phyloP scores from a whole-genome alignment of 1,140 invertebrate species.

The Antheraea mylitta region DNA sequence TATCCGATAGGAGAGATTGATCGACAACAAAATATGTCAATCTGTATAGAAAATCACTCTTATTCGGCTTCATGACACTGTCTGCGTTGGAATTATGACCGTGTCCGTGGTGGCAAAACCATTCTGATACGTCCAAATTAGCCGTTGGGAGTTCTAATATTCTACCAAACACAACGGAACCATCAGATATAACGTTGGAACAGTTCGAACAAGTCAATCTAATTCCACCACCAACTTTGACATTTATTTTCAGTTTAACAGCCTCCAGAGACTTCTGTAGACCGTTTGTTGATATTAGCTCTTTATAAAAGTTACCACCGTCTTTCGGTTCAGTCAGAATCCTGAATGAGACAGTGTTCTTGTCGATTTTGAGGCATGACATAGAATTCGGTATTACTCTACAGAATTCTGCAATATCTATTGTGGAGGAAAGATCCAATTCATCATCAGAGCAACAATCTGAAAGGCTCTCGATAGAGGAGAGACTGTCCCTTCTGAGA shows the following conservation, averaged over 20 bases:
- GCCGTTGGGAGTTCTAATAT: slow-evolving; percentile 78
- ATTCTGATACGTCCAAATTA: slow-evolving; percentile 78
- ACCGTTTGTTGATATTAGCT: slow-evolving; percentile 62
- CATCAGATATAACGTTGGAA: slow-evolving; percentile 61
- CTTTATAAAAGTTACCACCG: slow-evolving; percentile 77
- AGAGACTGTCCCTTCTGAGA: slow-evolving; percentile 56
- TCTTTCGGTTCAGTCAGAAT: slow-evolving; percentile 69
- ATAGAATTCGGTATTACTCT: slow-evolving; percentile 73
- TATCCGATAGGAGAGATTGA: slow-evolving; percentile 51
- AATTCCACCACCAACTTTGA: slow-evolving; percentile 52
- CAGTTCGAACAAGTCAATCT: slow-evolving; percentile 77
- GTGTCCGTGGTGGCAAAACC: slow-evolving; percentile 80
- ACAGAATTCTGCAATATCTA: slow-evolving; percentile 67
- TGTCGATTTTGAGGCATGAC: slow-evolving; percentile 70
- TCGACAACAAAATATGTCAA: slow-evolving; percentile 76
- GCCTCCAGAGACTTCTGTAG: slow-evolving; percentile 36
- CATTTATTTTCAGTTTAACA: slow-evolving; percentile 52
- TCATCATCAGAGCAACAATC: slow-evolving; percentile 63
- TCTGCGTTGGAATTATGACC: slow-evolving; percentile 35
- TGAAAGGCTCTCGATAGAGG: slow-evolving; percentile 66
- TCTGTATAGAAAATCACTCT: slow-evolving; percentile 74
- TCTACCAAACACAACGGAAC: slow-evolving; percentile 66
- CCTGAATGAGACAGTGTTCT: slow-evolving; percentile 70
- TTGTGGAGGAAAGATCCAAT: slow-evolving; percentile 49
- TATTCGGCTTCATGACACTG: slow-evolving; percentile 60